Base-by-base conservation (phyloP, 2,113 vertebrate genomes). In the Ptilorrhoa leucosticta region DNA sequence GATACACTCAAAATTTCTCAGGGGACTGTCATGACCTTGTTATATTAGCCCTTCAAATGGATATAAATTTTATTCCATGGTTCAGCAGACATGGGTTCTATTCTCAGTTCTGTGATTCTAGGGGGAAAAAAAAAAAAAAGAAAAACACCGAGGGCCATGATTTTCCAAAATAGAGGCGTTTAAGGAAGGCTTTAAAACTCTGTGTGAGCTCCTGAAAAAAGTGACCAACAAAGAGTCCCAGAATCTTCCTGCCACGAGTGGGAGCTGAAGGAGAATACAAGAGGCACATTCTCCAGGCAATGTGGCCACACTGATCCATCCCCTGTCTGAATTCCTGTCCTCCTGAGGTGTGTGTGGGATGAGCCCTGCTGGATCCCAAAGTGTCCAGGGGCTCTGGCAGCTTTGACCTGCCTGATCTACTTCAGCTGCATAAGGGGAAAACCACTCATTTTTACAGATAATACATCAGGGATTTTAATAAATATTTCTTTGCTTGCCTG, bases 11-110 rank as follows among this genome's bases (percentile, higher is more conserved):
- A 70, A 72, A 80, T 83, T 54, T 63, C 87, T 83, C 84, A 57
- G 42, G 50, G 84, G 84, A 72, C 50, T 84, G 37, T 82, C 45
- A 20, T 83, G 94, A 83, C 95, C 93, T 95, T 91, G 65, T 53
- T 89, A 2, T 26, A 76, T 87, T 65, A 93, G 57, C 50, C 47
- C 50, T 79, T 76, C 78, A 88, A 90, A 95, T 51, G 31, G 82
- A 90, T 88, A 96, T 88, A 73, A 83, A 95, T 91, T 66, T 83
- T 76, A 70, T 53, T 69, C 84, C 19, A n/a, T 48, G 78, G 66
- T 58, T 89, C 78, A 96, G 50, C 42, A 93, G 53, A 87, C 58
- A 47, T 27, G 45, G 50, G 27, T 85, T 94, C 87, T 94, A 60
- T 76, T 89, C 61, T 87, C n/a, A 53, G 61, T 37, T 87, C 69